phyloP scores from a whole-genome alignment of 2,113 vertebrate species.

The Petrocephalus zakoni region DNA sequence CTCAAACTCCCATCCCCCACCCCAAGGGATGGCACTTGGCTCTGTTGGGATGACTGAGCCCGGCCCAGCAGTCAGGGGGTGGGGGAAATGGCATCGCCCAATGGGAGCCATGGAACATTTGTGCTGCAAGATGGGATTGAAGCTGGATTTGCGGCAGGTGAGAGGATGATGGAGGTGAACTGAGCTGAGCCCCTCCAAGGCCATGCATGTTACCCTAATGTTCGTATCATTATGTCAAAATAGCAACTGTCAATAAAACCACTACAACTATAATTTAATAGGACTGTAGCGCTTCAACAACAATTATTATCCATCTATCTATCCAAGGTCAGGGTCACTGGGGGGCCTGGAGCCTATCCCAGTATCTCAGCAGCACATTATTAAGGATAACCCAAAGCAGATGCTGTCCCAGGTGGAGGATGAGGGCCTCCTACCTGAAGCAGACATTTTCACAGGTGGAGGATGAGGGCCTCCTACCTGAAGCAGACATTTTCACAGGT shows the following conservation, averaged over 20 bases:
- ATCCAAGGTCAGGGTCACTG: not conserved
- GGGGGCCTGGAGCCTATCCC: not conserved
- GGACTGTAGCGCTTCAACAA: too few relatives aligned
- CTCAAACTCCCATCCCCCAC: not conserved
- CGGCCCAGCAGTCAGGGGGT: not conserved
- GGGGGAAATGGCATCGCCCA: not conserved
- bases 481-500: not conserved
- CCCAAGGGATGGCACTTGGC: not conserved
- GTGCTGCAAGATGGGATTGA: not conserved
- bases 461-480: not conserved
- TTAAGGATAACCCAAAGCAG: not conserved
- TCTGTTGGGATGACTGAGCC: not conserved
- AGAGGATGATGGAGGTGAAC: not conserved
- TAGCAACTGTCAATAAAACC: not conserved
- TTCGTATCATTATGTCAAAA: not conserved
- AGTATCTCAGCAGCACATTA: too few relatives aligned
- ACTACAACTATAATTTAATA: too few relatives aligned
- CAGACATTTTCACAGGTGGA: not conserved
- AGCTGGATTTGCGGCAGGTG: not conserved
- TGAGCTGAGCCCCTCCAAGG: not conserved
- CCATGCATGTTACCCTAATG: not conserved
- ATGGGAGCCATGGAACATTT: not conserved
- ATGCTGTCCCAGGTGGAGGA: not conserved
- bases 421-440: not conserved
- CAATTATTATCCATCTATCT: not conserved